These are phyloP conservation scores for Gallirallus australis DNA, from an alignment of 2,797 vertebrate genomes.

Conservation along the genomic window DNA sequence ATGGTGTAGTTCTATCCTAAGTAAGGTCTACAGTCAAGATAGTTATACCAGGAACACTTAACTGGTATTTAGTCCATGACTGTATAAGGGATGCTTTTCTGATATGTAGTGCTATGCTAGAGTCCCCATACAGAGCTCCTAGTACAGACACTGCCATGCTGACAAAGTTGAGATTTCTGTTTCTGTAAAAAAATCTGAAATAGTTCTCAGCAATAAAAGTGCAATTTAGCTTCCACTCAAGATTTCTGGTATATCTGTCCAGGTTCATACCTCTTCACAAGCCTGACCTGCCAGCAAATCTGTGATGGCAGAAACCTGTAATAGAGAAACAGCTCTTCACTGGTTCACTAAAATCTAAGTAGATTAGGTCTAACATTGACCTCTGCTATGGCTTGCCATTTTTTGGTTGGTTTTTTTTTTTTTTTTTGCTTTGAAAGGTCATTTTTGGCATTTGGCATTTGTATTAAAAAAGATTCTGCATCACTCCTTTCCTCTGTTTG, in stretches of 20 bases:
- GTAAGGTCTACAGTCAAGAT: not conserved
- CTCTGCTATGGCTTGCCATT: not conserved
- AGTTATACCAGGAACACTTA: not conserved
- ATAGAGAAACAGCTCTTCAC: not conserved
- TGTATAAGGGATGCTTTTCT: not conserved
- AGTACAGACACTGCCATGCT: not conserved
- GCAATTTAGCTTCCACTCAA: not conserved
- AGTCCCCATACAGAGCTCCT: not conserved
- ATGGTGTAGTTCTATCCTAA: not conserved
- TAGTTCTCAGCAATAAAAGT: not conserved
- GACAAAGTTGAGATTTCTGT: not conserved
- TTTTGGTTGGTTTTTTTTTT: not conserved
- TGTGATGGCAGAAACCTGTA: not conserved
- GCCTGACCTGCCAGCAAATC: constrained; percentile 24
- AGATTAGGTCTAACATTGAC: not conserved
- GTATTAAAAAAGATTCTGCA: not conserved
- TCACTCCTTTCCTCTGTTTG: not conserved
- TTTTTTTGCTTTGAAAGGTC: not conserved
- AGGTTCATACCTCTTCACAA: not conserved
- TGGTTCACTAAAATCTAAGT: not conserved
- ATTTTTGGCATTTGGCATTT: not conserved
- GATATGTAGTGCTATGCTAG: not conserved
- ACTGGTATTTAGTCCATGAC: not conserved
- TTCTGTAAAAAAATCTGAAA: not conserved
- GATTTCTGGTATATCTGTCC: constrained; percentile 21